Percentiles rank a stretch among this genome's conserved stretches.
Evolutionary conservation across 35 echinoderm and acorn worm genomes (phyloP).

Genomic region (Heliocidaris tuberculata): DNA sequence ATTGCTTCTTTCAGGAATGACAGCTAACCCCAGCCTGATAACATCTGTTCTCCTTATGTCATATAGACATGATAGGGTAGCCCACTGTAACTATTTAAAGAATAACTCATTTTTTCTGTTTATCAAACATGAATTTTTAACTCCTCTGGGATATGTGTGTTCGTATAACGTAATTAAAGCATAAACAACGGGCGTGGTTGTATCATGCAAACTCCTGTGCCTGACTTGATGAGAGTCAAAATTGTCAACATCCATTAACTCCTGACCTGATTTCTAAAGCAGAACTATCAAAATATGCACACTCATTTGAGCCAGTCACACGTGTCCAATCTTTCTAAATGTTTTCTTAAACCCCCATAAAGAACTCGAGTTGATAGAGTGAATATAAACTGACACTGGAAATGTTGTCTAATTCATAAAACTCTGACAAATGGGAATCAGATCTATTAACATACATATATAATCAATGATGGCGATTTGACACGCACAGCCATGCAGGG

Average conservation of each 20-base stretch:
- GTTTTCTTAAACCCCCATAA: background rate
- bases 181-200: background rate
- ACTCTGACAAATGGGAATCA: background rate
- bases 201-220: background rate
- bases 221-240: constrained; percentile 1
- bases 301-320: background rate
- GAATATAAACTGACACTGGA: background rate
- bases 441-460: too few relatives aligned
- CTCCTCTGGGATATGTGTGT: background rate
- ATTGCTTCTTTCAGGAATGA: background rate
- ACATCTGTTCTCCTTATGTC: background rate
- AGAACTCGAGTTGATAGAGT: background rate
- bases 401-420: background rate
- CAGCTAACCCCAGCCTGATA: background rate
- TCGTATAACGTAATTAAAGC: constrained; percentile 4
- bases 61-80: background rate
- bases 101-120: background rate
- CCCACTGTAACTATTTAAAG: background rate
- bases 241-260: constrained; percentile 18
- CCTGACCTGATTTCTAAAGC: constrained; percentile 9
- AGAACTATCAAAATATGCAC: constrained; percentile 18
- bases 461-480: background rate
- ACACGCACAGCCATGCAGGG: background rate
- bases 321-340: background rate
- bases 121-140: background rate